Percentiles rank a stretch among this genome's conserved stretches.
phyloP scores from a whole-genome alignment of 2,113 vertebrate species.

The Scomber japonicus region DNA sequence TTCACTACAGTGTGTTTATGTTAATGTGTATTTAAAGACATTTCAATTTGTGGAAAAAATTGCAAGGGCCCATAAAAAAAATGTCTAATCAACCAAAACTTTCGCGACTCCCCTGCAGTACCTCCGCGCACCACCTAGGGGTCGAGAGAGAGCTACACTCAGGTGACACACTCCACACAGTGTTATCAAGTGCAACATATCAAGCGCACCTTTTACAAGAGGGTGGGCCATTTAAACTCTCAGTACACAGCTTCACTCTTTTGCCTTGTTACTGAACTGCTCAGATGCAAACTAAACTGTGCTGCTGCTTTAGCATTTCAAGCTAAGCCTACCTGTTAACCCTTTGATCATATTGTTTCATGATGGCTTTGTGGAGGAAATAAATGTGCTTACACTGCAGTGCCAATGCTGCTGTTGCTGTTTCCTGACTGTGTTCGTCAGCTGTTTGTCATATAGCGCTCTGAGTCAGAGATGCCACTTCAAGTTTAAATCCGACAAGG shows the following conservation, averaged over 20 bases:
- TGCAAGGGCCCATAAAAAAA: too few species aligned
- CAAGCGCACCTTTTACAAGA: conserved; percentile 6
- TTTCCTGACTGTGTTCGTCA: neutral
- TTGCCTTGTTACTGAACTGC: neutral
- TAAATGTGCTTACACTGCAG: too few species aligned
- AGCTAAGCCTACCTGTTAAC: too few species aligned
- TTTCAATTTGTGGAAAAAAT: too few species aligned
- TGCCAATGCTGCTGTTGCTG: too few species aligned
- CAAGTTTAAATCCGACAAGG: neutral
- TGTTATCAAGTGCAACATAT: neutral
- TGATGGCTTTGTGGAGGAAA: too few species aligned
- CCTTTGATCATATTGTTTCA: neutral
- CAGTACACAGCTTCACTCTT: neutral
- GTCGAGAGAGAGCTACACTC: neutral
- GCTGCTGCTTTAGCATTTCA: neutral
- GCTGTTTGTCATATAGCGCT: neutral
- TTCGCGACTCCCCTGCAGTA: too few species aligned
- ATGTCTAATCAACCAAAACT: too few species aligned
- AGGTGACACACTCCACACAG: neutral
- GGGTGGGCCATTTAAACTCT: neutral
- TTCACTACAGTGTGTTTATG: too few species aligned
- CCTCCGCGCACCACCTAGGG: too few species aligned
- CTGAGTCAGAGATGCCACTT: neutral
- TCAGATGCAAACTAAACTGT: neutral
- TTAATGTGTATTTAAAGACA: too few species aligned